Base-by-base conservation (phyloP, 2,888 invertebrate genomes). In the Aleiodes leptofemur region DNA sequence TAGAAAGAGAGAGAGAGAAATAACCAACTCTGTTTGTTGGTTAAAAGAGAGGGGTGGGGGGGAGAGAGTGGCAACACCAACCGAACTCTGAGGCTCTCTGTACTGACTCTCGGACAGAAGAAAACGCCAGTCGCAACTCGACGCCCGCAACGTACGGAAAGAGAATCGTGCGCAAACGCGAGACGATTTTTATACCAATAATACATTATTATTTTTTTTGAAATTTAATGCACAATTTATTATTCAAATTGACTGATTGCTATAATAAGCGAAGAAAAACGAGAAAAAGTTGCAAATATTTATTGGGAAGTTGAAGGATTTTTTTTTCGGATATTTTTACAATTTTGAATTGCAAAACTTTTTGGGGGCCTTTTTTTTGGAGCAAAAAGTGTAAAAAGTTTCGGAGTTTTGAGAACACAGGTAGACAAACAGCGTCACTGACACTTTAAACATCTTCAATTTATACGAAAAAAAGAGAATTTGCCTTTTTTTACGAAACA, bases 61-160 rank as follows among this genome's bases (percentile, higher is more conserved):
- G 74, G 72, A 61, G 73, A 74, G 79, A 76, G 81, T 76, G 74
- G 78, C 77, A 77, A 78, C 77, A 77, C 69, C 78, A 76, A 68
- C 59, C 51, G 70, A 72, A 73, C 78, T 74, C 76, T 23, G 14
- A 50, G 64, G 68, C 69, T 76, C 68, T 72, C 72, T 48, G 78
- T 51, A n/a, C 51, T 29, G 51, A 61, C 50, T 69, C 61, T 76
- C 76, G 79, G 76, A 77, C 73, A 70, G 69, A 56, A 74, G 59
- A 76, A 77, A 76, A 77, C 79, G 77, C 77, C 81, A 88, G 89
- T 88, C 87, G 87, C 88, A 83, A 87, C 87, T 88, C 87, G 87
- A 88, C 88, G 87, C 85, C 87, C 86, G 87, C 83, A 84, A 82
- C 83, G 87, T 72, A 81, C 82, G 83, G 82, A 81, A 79, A 81